phyloP scores from a whole-genome alignment of 2,888 invertebrate species.

The Crocallis elinguaria region DNA sequence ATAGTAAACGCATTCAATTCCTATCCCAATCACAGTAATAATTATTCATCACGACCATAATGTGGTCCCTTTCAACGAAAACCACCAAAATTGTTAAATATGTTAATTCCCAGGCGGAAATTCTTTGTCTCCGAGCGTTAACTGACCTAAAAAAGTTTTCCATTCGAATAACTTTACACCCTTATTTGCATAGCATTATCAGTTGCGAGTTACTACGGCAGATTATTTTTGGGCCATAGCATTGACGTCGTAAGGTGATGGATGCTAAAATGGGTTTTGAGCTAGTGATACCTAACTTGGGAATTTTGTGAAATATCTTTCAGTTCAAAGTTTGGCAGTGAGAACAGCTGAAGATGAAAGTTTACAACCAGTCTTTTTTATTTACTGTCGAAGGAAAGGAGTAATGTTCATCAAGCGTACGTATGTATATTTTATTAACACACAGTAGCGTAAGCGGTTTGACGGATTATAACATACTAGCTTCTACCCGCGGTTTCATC shows the following conservation, averaged over 20 bases:
- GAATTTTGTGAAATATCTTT: neutral
- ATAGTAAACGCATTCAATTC: no score
- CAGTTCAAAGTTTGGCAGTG: no score
- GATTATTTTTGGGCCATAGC: conserved; percentile 24
- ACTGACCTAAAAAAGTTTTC: conserved; percentile 41
- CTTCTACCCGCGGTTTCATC: no score
- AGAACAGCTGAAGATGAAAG: no score
- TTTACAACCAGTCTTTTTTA: no score
- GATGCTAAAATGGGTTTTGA: neutral
- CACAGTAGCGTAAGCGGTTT: no score
- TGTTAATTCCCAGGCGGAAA: conserved; percentile 5
- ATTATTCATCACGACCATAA: no score
- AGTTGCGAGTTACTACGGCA: conserved; percentile 16
- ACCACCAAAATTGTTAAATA: neutral
- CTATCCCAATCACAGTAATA: no score
- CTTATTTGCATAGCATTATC: conserved; percentile 52
- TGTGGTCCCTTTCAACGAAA: neutral
- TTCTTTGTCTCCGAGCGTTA: conserved; percentile 28
- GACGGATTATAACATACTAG: no score
- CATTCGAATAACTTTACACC: conserved; percentile 47
- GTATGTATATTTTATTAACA: no score
- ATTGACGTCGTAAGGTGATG: conserved; percentile 21
- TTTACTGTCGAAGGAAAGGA: no score
- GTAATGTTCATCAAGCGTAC: no score
- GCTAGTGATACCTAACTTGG: neutral